Percentiles rank a stretch among this genome's conserved stretches.
Conservation (phyloP, 2,797 vertebrate species). For the Liparis tanakae region DNA sequence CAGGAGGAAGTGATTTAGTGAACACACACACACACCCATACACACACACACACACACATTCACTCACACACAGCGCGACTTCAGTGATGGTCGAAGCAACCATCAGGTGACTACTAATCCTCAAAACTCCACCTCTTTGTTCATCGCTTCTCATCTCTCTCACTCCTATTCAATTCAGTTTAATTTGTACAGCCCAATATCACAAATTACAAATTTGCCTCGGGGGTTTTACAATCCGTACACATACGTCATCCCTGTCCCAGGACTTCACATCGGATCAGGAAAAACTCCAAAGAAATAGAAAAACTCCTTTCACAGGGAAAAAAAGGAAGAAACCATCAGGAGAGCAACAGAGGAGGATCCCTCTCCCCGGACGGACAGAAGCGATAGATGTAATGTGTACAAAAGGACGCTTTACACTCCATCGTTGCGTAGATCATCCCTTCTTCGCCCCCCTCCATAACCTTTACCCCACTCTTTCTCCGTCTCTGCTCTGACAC, state of each 20-base stretch:
- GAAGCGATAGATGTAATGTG: too few relatives aligned
- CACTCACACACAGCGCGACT: constrained; percentile 5
- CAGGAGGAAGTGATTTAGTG: constrained; percentile 46
- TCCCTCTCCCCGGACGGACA: too few relatives aligned
- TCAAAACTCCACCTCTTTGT: constrained; percentile 35
- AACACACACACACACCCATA: constrained; percentile 11
- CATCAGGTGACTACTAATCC: constrained; percentile 47
- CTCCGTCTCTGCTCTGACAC: constrained; percentile 25
- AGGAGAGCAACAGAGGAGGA: too few relatives aligned
- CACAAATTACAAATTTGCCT: too few relatives aligned
- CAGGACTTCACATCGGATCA: too few relatives aligned
- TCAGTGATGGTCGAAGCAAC: constrained; percentile 26
- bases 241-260: too few relatives aligned
- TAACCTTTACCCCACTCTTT: constrained; percentile 13
- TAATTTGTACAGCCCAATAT: too few relatives aligned
- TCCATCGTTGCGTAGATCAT: constrained; percentile 2
- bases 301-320: too few relatives aligned
- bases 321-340: too few relatives aligned
- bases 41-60: constrained; percentile 16
- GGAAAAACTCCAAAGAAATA: too few relatives aligned
- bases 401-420: not conserved
- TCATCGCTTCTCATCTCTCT: constrained; percentile 23
- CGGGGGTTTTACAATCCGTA: too few relatives aligned
- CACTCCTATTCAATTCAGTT: not conserved
- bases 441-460: constrained; percentile 19